Base-by-base conservation (phyloP, 2,888 invertebrate genomes). In the Schrankia costaestrigalis region DNA sequence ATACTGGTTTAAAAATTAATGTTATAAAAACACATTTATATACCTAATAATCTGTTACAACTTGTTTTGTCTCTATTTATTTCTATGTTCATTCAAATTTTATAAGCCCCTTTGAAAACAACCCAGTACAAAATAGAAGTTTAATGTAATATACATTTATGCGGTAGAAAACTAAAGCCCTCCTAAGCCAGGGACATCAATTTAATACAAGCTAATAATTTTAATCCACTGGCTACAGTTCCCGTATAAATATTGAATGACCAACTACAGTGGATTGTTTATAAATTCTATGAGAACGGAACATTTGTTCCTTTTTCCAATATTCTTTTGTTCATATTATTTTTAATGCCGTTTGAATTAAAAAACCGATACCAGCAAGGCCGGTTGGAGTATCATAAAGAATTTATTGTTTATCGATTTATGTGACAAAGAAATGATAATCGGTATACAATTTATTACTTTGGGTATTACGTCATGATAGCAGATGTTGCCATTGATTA, bases 211-310 rank as follows among this genome's bases (percentile, higher is more conserved):
- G 35, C 27, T 49, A 39, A 49, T 49, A 36, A 33, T 23, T 33
- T 15, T 33, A 12, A 26, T 14, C 11, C 22, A 26, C 10, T 12
- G 26, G 35, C 29, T 40, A 29, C 3, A 12, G 31, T 47, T 54
- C 44, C 42, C 53, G 33, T 36, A 36, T 47, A 27, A 40, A 54
- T 51, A 40, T 40, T 31, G 30, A 38, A 46, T 42, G 38, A 34
- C 26, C 11, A 18, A 12, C 8, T 9, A 32, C 19, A 31, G 21
- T 26, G 26, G 8, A 29, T 41, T 44, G 35, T 32, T 38, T 17
- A 35, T 36, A 30, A 33, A 11, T 24, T n/a, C 18, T 29, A 23
- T 51, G 56, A 31, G 52, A 56, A 51, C 5, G 3, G 11, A 22
- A 17, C 52, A 47, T 30, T 29, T 47, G 39, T 39, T 35, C 14